These are phyloP conservation scores for Sturnus vulgaris DNA, from an alignment of 2,113 vertebrate genomes.

Conservation along the genomic window DNA sequence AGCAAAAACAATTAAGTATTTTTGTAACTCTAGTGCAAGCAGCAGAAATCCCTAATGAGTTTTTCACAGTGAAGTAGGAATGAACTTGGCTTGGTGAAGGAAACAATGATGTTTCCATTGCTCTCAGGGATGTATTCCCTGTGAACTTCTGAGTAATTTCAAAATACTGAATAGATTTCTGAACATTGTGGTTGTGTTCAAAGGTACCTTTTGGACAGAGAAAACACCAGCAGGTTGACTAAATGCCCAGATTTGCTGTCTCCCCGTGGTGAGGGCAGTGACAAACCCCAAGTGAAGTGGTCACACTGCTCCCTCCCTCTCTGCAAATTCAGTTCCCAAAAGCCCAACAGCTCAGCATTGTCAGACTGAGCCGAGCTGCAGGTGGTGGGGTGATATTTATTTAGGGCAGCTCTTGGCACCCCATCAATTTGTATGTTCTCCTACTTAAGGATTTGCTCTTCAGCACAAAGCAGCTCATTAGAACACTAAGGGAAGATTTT, in stretches of 20 bases:
- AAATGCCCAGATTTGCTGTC: neutral
- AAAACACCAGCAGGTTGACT: neutral
- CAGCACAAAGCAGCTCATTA: neutral
- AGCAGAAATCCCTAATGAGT: neutral
- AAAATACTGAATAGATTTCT: neutral
- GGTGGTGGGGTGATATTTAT: neutral
- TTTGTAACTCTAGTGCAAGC: neutral
- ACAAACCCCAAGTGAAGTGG: neutral
- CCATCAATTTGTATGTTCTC: neutral
- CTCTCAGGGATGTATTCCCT: neutral
- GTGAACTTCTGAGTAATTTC: neutral
- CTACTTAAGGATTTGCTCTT: neutral
- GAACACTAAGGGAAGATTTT: slow-evolving; percentile 6
- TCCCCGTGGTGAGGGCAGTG: neutral
- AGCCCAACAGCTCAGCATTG: neutral
- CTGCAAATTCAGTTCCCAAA: neutral
- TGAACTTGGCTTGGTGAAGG: neutral
- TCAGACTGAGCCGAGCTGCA: neutral
- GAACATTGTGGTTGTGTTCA: neutral
- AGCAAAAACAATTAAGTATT: neutral
- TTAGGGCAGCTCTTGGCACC: neutral
- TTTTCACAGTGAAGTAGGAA: neutral
- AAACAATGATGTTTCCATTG: neutral
- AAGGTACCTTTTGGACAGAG: neutral
- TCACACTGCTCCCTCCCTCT: neutral